Evolutionary conservation across 37 sponge, comb jelly and placozoan species (phyloP).

Genomic region (Hormiphora californensis): DNA sequence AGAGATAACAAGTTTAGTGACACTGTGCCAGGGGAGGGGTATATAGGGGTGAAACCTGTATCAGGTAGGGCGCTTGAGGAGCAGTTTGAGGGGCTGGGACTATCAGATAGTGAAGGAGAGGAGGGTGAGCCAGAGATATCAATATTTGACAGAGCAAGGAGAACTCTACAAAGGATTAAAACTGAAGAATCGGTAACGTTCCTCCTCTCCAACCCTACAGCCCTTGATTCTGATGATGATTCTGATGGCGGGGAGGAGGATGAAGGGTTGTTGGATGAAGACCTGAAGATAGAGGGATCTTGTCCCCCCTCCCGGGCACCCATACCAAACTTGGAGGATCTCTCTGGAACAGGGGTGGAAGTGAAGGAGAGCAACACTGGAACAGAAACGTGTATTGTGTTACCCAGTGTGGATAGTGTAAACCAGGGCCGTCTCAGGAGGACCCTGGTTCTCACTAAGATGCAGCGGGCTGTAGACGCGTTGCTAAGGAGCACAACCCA

Average conservation of each 20-base stretch:
- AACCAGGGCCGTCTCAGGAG: not conserved
- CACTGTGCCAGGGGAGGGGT: too few species aligned
- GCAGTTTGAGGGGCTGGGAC: slow-evolving; percentile 7
- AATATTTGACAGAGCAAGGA: too few species aligned
- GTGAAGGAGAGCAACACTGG: not conserved
- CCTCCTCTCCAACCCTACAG: too few species aligned
- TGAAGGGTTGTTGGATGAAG: slow-evolving; percentile 8
- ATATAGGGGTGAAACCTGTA: not conserved
- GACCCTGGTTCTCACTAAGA: not conserved
- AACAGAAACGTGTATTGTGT: not conserved
- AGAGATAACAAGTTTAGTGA: too few species aligned
- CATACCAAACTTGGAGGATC: not conserved
- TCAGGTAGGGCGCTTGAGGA: not conserved
- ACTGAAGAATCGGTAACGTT: too few species aligned
- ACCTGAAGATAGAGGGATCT: not conserved
- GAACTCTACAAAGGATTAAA: too few species aligned
- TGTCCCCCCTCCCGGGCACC: not conserved
- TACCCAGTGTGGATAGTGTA: not conserved
- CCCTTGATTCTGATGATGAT: not conserved
- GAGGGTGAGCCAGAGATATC: too few species aligned
- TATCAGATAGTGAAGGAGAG: not conserved
- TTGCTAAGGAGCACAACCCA: not conserved
- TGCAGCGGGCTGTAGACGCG: not conserved
- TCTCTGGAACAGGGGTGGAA: not conserved
- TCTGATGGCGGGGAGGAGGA: not conserved